phyloP scores from a whole-genome alignment of 2,113 vertebrate species.

The Polypterus bichir region DNA sequence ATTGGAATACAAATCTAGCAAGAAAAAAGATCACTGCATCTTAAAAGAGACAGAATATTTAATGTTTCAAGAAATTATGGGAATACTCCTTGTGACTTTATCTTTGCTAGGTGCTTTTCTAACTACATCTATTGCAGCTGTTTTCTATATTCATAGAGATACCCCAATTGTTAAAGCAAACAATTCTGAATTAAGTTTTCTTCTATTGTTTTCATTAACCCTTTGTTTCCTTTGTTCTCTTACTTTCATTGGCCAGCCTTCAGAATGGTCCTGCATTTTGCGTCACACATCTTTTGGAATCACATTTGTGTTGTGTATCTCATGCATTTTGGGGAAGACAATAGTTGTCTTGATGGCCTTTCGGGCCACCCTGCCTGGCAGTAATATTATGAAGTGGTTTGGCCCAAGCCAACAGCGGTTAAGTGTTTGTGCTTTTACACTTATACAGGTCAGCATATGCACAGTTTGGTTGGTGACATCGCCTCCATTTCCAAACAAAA shows the following conservation, averaged over 20 bases:
- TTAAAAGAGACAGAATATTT: neutral
- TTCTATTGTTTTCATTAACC: too few relatives aligned
- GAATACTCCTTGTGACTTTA: neutral
- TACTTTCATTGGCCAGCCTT: too few relatives aligned
- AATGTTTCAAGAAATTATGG: neutral
- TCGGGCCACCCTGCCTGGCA: too few relatives aligned
- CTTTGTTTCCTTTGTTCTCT: too few relatives aligned
- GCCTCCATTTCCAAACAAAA: neutral
- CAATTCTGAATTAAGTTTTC: too few relatives aligned
- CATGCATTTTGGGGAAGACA: neutral
- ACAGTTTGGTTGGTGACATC: neutral
- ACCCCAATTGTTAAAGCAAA: neutral
- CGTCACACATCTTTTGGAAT: too few relatives aligned
- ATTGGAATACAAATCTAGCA: neutral
- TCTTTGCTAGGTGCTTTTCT: neutral
- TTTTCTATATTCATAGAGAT: neutral
- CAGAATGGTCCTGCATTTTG: too few relatives aligned
- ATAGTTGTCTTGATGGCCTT: neutral
- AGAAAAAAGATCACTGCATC: neutral
- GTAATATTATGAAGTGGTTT: constrained; percentile 4
- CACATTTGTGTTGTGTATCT: constrained; percentile 2
- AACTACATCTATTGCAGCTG: neutral
- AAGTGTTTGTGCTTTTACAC: neutral
- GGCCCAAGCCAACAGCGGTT: neutral
- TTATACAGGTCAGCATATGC: neutral